Percentiles rank a stretch among this genome's conserved stretches.
Evolutionary conservation across 1,140 invertebrate species (phyloP).

Genomic region (Ceratoteleas bidentatus): DNA sequence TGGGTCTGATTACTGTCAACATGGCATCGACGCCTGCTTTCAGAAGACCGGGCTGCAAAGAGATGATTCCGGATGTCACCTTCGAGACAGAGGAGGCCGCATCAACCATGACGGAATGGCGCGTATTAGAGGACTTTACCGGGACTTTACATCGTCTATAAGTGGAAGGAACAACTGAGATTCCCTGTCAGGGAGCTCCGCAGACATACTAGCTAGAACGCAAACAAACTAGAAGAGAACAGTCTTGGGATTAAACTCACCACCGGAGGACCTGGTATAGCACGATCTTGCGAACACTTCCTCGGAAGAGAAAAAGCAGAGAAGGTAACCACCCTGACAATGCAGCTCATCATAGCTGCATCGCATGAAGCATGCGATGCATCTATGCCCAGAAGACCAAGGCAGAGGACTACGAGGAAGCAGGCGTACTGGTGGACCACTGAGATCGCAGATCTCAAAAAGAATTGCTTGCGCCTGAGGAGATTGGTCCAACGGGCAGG

Average conservation of each 20-base stretch:
- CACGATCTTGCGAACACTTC: neutral
- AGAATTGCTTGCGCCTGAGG: neutral
- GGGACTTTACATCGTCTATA: neutral
- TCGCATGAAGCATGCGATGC: neutral
- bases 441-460: neutral
- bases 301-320: neutral
- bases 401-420: neutral
- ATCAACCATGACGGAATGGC: neutral
- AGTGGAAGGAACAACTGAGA: neutral
- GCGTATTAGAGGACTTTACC: neutral
- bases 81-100: neutral
- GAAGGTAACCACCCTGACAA: neutral
- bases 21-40: neutral
- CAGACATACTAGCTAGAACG: neutral
- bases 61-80: slow-evolving; percentile 2
- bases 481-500: neutral
- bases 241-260: neutral
- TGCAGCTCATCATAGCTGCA: neutral
- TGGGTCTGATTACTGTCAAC: neutral
- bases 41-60: neutral
- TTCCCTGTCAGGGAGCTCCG: neutral
- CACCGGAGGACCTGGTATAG: neutral
- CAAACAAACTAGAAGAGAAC: neutral
- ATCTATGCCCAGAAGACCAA: neutral
- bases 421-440: neutral